A percentile compares a stretch with the other conserved stretches of the same genome.
These are phyloP conservation scores for Cisticola juncidis DNA, from an alignment of 2,113 vertebrate genomes.

Conservation along the genomic window DNA sequence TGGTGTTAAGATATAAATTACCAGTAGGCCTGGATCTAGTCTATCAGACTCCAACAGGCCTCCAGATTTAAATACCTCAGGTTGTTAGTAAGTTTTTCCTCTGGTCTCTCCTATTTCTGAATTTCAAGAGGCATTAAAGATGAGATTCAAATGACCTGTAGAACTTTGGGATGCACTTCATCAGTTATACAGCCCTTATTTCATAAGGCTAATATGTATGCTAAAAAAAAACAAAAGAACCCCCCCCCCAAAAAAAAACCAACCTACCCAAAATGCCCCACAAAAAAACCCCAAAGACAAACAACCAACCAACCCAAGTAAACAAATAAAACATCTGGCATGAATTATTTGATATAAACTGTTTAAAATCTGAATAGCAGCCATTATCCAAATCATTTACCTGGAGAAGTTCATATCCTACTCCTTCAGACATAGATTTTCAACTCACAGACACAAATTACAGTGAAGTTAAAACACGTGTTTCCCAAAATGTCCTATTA, in stretches of 20 bases:
- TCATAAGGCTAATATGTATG: background rate
- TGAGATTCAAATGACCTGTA: background rate
- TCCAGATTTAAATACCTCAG: background rate
- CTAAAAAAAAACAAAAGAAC: background rate
- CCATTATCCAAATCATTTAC: background rate
- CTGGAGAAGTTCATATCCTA: background rate
- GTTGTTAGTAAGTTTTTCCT: background rate
- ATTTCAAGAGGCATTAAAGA: background rate
- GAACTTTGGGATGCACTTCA: background rate
- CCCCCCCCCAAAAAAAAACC: no score
- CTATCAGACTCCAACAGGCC: background rate
- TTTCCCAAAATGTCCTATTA: background rate
- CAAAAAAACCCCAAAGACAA: background rate
- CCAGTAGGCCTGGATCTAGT: background rate
- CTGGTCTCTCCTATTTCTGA: background rate
- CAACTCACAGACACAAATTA: background rate
- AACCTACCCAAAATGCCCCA: background rate
- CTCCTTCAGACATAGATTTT: background rate
- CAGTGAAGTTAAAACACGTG: background rate
- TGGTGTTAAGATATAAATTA: background rate
- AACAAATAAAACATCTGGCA: background rate
- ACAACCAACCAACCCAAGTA: background rate
- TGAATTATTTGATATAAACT: background rate
- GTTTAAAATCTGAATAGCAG: background rate
- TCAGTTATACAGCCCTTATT: background rate